phyloP scores from a whole-genome alignment of 92 coral and sea anemone species.

The Palythoa grandiflora region DNA sequence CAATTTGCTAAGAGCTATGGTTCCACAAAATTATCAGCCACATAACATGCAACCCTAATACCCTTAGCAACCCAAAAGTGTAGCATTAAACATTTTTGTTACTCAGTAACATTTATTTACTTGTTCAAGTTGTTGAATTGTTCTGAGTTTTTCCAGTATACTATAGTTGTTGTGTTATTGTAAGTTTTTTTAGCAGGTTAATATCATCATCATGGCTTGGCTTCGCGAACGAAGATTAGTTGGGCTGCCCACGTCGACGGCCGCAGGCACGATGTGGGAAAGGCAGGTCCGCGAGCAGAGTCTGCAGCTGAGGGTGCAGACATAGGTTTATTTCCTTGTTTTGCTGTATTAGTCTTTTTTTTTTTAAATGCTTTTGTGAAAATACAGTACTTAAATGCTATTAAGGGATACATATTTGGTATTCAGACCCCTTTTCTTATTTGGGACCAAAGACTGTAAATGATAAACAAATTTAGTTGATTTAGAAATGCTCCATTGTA shows the following conservation, averaged over 20 bases:
- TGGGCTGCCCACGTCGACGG: too few species aligned
- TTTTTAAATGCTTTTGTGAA: not conserved
- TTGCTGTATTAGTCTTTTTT: not conserved
- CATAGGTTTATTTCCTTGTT: not conserved
- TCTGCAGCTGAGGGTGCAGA: too few species aligned
- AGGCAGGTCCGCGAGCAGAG: too few species aligned
- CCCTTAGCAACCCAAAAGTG: not conserved
- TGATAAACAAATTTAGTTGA: not conserved
- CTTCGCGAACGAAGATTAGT: too few species aligned
- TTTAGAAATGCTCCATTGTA: too few species aligned
- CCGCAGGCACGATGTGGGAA: too few species aligned
- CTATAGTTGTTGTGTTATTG: not conserved
- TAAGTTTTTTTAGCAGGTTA: not conserved
- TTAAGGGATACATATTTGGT: not conserved
- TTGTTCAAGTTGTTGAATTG: not conserved
- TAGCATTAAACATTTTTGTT: not conserved
- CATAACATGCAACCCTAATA: not conserved
- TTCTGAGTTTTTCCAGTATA: not conserved
- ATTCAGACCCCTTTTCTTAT: not conserved
- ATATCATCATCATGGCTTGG: not conserved
- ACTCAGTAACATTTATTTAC: not conserved
- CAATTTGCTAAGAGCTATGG: not conserved
- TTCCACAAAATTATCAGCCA: not conserved
- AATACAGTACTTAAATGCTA: not conserved
- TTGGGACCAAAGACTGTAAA: slow-evolving; percentile 5